Conservation (phyloP, 2,797 vertebrate genomes). For the Channa striata region DNA sequence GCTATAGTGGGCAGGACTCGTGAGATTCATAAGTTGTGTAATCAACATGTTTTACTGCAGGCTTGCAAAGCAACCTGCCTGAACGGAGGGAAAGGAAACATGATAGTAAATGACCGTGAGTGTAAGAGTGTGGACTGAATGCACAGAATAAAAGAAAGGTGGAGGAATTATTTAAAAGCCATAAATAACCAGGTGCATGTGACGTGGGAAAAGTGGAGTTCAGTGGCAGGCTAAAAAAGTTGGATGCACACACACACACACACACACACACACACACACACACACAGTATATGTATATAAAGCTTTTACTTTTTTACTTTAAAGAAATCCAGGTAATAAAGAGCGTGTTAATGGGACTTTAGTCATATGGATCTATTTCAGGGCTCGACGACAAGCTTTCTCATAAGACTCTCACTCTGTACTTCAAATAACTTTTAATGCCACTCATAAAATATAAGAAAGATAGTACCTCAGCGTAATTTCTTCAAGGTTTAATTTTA, state of each 20-base stretch:
- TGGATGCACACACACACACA: no score
- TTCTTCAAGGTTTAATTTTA: conserved; percentile 4
- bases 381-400: conserved; percentile 7
- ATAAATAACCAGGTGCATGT: neutral
- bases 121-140: neutral
- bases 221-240: neutral
- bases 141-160: neutral
- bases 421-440: conserved; percentile 29
- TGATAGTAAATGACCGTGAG: conserved; percentile 10
- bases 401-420: conserved; percentile 8
- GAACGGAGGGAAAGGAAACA: conserved; percentile 47
- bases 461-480: neutral
- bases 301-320: conserved; percentile 27
- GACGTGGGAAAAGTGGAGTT: conserved; percentile 7
- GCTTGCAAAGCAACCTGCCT: conserved; percentile 18
- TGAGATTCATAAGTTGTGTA: conserved; percentile 76
- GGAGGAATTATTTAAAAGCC: conserved; percentile 16
- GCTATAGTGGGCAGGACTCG: conserved; percentile 46
- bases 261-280: no score
- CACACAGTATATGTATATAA: conserved; percentile 5
- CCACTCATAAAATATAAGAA: conserved; percentile 4
- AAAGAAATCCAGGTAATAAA: conserved; percentile 25
- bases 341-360: conserved; percentile 4
- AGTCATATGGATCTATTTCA: conserved; percentile 30
- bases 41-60: conserved; percentile 73